Evolutionary conservation across 1,140 invertebrate genomes (phyloP), one percentile per base, ranked within the genome.

Genomic region (Plodia interpunctella): DNA sequence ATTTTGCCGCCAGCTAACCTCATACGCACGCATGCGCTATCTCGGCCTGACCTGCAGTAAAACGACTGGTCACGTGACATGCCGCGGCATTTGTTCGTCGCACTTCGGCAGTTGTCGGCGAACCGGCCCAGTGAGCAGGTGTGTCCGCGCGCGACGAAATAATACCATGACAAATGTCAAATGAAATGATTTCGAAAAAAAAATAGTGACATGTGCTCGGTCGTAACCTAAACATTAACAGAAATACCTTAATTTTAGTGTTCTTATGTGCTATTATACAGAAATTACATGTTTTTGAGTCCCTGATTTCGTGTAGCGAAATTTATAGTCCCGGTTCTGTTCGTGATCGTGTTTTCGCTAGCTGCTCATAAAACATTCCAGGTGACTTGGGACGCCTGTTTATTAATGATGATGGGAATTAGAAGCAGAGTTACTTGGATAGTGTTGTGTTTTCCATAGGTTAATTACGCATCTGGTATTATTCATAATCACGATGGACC

Each of bases 61-160:
- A 90, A 90, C 83, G 87, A 84, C 78, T 76, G 86, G 84, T 90
- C 90, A 90, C 90, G 90, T 90, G 90, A 90, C 88, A 78, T 64
- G 78, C 80, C 82, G 85, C 87, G 86, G 82, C 87, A 88, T 81
- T 89, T 84, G 74, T 75, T 89, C 89, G 87, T 72, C 72, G 76
- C 68, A 70, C 68, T 69, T 87, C 87, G 84, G 87, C 79, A 88
- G 86, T 89, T 52, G 62, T 88, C 84, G 87, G 84, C 72, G 77
- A 74, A 65, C 63, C 64, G 56, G 66, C 76, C 74, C 38, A 9
- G 59, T 5, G 73, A 59, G 49, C 63, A 69, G 77, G 65, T 65
- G 78, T 81, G 66, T 75, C 69, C 21, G 55, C 50, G 66, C 65
- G 56, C 55, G 66, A 66, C 65, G 63, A 56, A 60, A 70, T 57